Evolutionary conservation across 2,888 invertebrate species (phyloP), one percentile per base, ranked within the genome.

Genomic region (Acanthococcus lagerstroemiae): DNA sequence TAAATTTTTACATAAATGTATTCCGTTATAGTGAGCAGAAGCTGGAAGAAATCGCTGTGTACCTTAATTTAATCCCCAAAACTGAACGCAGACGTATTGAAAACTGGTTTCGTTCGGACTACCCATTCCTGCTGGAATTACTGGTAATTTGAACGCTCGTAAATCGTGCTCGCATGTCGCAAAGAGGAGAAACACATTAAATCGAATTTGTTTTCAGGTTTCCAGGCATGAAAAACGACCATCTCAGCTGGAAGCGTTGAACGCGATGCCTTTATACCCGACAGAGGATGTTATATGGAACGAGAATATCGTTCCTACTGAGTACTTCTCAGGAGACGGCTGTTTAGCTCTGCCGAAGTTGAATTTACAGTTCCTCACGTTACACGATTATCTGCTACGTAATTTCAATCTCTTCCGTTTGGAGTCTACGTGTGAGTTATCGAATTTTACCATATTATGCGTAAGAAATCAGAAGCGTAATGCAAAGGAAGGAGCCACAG

Each of bases 201-300:
- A 3, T 50, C 2, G 12, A 17, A 30, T 21, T 56, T 56, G 37
- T 55, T 7, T 37, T 26, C 73, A 86, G 86, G 83, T 88, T 71
- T 88, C 87, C 0, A 82, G 90, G 2, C 94, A 95, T 76, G 94
- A 95, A 76, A 82, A 87, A 46, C 83, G 93, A 57, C 84, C 87
- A 37, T 96, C 95, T 0, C 96, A 99, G 74, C 78, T 97, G 63
- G 93, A 96, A 74, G 89, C 91, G 65, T 78, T 99, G 12, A 99
- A 99, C 76, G 90, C 93, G 72, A 95, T 97, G 93, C 97, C 99
- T 0, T 80, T 99, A 0, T 99, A 99, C 75, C 99, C 99, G 0
- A 97, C 95, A 0, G 99, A 99, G 76, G 87, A 90, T 68, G 88
- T 97, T 2, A 94, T 99, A 72, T 99, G 99, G 99, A 94, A 99